phyloP scores from a whole-genome alignment of 2,888 invertebrate genomes.

The Strigamia maritima region DNA sequence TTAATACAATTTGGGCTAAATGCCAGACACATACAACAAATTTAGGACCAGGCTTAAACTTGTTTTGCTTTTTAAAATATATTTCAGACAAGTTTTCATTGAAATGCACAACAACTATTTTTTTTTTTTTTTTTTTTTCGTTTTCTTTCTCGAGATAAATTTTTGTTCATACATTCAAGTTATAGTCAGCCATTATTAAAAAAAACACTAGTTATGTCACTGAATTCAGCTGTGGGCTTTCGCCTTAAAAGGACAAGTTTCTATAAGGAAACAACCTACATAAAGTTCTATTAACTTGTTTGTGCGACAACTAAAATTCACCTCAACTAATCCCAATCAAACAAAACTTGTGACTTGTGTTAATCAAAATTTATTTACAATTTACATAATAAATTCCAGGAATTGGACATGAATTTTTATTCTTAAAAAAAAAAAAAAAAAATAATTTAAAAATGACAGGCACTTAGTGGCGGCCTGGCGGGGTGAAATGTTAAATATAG shows the following conservation, averaged over 20 bases:
- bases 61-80: neutral
- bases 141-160: too few species aligned
- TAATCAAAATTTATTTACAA: too few species aligned
- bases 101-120: neutral
- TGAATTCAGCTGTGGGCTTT: neutral
- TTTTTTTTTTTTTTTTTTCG: too few species aligned
- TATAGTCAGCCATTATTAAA: neutral
- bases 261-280: slow-evolving; percentile 20
- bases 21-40: neutral
- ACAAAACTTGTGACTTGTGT: neutral
- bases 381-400: too few species aligned
- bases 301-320: neutral
- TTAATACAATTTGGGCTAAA: too few species aligned
- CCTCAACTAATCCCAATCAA: neutral
- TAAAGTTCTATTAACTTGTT: slow-evolving; percentile 4
- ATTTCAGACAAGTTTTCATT: neutral
- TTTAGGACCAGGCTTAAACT: neutral
- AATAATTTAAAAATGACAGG: too few species aligned
- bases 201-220: neutral
- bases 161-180: too few species aligned
- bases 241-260: neutral
- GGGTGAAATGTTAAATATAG: neutral
- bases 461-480: neutral
- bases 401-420: too few species aligned
- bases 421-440: neutral